Percentiles rank a stretch among this genome's conserved stretches.
These are phyloP conservation scores for Hyperoodon ampullatus DNA, from an alignment of 2,113 vertebrate genomes.

Conservation along the genomic window DNA sequence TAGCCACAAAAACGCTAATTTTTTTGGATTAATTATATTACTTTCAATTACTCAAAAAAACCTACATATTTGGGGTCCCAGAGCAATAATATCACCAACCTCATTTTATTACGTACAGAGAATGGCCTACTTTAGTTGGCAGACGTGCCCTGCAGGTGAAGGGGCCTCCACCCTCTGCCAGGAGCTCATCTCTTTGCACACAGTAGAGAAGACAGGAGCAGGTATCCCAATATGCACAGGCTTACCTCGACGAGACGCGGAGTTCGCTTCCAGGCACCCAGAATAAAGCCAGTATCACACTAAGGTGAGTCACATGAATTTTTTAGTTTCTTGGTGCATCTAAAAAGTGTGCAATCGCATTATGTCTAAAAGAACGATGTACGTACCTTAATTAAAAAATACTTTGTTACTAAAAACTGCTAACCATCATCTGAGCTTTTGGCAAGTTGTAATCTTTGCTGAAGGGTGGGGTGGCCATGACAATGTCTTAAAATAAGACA, in stretches of 20 bases:
- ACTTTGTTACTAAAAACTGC: not conserved
- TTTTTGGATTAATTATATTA: not conserved
- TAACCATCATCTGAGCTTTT: not conserved
- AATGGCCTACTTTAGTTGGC: accelerated
- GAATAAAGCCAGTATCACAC: not conserved
- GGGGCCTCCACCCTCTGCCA: too few species aligned
- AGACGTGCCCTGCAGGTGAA: not conserved
- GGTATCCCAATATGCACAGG: not conserved
- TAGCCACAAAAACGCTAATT: not conserved
- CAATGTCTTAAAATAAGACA: not conserved
- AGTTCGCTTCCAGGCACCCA: not conserved
- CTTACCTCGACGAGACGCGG: not conserved
- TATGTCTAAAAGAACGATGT: too few species aligned
- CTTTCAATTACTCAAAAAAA: not conserved
- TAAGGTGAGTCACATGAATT: not conserved
- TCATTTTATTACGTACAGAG: not conserved
- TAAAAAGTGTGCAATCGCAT: not conserved
- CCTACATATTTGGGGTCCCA: not conserved
- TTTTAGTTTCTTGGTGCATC: not conserved
- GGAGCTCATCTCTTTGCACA: not conserved
- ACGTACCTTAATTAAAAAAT: too few species aligned
- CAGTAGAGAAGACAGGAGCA: not conserved
- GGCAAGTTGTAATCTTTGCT: not conserved
- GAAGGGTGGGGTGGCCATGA: not conserved
- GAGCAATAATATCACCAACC: not conserved